A percentile compares a stretch with the other conserved stretches of the same genome.
These are phyloP conservation scores for Lithophane ornitopus DNA, from an alignment of 2,888 invertebrate genomes.

Conservation along the genomic window DNA sequence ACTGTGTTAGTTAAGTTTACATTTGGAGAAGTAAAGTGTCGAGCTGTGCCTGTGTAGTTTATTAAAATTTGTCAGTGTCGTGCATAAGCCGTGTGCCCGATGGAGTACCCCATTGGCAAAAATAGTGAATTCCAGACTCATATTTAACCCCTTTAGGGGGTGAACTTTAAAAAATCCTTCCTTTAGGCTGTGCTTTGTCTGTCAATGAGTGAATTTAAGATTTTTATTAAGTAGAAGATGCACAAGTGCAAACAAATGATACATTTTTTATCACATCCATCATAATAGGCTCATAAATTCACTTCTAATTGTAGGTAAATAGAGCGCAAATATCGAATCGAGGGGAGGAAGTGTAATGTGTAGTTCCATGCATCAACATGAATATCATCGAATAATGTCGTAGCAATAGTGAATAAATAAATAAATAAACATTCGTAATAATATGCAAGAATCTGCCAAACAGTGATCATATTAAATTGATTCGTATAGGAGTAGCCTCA, in stretches of 20 bases:
- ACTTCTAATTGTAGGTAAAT: neutral
- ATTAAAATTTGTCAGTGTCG: neutral
- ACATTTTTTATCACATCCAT: neutral
- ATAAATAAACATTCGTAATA: too few species aligned
- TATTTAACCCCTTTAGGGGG: too few species aligned
- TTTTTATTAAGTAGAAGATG: too few species aligned
- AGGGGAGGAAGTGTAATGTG: neutral
- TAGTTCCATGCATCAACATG: neutral
- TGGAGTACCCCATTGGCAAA: neutral
- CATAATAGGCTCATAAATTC: neutral
- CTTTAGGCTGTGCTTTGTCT: too few species aligned
- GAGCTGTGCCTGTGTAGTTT: neutral
- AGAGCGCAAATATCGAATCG: neutral
- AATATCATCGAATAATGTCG: too few species aligned
- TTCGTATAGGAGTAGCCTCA: neutral
- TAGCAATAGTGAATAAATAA: too few species aligned
- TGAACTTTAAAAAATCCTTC: too few species aligned
- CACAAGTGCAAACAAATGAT: neutral
- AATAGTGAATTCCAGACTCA: too few species aligned
- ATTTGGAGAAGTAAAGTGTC: slow-evolving; percentile 11
- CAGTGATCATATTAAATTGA: neutral
- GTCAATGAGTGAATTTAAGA: too few species aligned
- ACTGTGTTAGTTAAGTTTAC: slow-evolving; percentile 11
- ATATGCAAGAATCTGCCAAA: neutral
- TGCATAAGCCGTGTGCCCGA: neutral